These are phyloP conservation scores for Trissonchulus latispiculum DNA, from an alignment of 2,888 invertebrate species.

Conservation along the genomic window DNA sequence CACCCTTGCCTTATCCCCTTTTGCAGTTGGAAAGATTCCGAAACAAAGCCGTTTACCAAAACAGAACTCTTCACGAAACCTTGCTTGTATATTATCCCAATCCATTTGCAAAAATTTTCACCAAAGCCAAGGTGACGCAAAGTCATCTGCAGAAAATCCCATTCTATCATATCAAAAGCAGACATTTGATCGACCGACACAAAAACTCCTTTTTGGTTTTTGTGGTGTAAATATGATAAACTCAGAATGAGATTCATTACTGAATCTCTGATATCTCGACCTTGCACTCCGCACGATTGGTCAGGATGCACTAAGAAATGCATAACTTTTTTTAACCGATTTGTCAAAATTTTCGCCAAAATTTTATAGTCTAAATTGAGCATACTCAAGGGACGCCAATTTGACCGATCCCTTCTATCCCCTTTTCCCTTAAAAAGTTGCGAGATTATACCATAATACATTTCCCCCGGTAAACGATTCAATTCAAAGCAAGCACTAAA, in stretches of 20 bases:
- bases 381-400: slow-evolving; percentile 6
- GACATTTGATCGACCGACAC: not conserved
- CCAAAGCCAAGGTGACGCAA: not conserved
- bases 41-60: not conserved
- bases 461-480: not conserved
- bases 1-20: slow-evolving; percentile 9
- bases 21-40: not conserved
- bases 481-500: not conserved
- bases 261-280: not conserved
- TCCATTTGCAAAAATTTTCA: not conserved
- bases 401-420: not conserved
- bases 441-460: not conserved
- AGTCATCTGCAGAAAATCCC: not conserved
- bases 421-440: slow-evolving; percentile 3
- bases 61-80: not conserved
- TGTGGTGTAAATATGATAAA: not conserved
- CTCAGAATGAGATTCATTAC: too few species aligned
- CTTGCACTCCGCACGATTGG: not conserved
- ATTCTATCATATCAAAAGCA: slow-evolving; percentile 14
- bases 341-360: not conserved
- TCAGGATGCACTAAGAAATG: not conserved
- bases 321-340: not conserved
- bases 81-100: not conserved
- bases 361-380: slow-evolving; percentile 10
- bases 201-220: not conserved